A percentile compares a stretch with the other conserved stretches of the same genome.
Evolutionary conservation across 2,797 vertebrate genomes (phyloP).

Genomic region (Tokudaia muenninki): DNA sequence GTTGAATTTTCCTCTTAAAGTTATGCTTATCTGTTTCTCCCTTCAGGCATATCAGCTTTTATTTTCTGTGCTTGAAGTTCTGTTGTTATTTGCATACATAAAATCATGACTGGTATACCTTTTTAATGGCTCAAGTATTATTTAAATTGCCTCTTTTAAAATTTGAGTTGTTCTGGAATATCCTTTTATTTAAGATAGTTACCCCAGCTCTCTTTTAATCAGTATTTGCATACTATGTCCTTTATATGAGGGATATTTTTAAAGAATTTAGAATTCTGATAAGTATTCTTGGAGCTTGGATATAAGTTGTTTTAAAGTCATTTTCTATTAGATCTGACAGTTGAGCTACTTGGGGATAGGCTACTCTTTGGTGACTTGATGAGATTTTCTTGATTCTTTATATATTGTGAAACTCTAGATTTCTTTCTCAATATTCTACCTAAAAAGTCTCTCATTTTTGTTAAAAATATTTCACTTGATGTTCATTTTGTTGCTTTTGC

Average conservation of each 20-base stretch:
- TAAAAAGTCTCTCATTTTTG: background rate
- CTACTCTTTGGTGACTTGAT: background rate
- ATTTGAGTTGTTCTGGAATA: background rate
- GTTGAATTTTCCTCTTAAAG: background rate
- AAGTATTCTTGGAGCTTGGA: background rate
- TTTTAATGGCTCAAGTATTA: background rate
- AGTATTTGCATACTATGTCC: background rate
- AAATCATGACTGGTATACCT: background rate
- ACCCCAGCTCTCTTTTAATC: background rate
- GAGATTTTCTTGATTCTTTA: constrained; percentile 5
- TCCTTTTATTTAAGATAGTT: background rate
- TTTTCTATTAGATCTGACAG: background rate
- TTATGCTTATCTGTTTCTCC: background rate
- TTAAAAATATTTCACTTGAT: background rate
- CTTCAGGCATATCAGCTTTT: background rate
- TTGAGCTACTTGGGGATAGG: background rate
- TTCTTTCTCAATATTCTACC: background rate
- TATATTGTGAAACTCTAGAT: background rate
- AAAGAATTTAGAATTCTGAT: background rate
- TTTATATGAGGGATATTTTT: background rate
- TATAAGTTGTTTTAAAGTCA: background rate
- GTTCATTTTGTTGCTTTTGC: constrained; percentile 1
- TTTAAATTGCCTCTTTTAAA: background rate
- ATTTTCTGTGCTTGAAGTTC: background rate
- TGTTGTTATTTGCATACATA: background rate